Percentiles rank a stretch among this genome's conserved stretches.
These are phyloP conservation scores for Arremon brunneinucha DNA, from an alignment of 2,797 vertebrate genomes.

Conservation along the genomic window DNA sequence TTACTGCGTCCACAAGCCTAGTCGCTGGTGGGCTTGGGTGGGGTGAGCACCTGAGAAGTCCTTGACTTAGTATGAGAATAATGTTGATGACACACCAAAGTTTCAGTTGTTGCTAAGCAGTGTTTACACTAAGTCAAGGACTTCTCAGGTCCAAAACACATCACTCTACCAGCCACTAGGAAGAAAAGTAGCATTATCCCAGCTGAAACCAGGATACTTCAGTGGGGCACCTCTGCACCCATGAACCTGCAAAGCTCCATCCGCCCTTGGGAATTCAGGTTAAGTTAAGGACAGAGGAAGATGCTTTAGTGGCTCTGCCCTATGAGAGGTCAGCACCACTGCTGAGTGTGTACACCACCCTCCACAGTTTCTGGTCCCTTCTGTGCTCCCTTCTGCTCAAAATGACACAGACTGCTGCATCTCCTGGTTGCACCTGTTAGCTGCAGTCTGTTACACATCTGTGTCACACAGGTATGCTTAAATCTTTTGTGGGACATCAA, in stretches of 20 bases:
- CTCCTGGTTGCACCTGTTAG: not conserved
- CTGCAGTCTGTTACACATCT: not conserved
- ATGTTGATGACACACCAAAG: no score
- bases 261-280: not conserved
- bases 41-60: not conserved
- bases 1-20: not conserved
- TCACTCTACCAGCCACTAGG: not conserved
- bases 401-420: not conserved
- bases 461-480: not conserved
- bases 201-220: not conserved
- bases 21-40: rapidly evolving
- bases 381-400: not conserved
- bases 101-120: no score
- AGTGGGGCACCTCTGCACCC: not conserved
- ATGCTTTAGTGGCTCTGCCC: not conserved
- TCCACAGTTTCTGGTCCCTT: not conserved
- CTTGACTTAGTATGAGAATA: not conserved
- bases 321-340: not conserved
- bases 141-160: not conserved
- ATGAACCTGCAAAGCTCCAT: not conserved
- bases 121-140: no score
- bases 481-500: not conserved
- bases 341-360: not conserved
- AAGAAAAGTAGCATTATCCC: not conserved
- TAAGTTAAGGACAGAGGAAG: not conserved